These are phyloP conservation scores for Hybognathus amarus DNA, from an alignment of 2,797 vertebrate genomes.

Conservation along the genomic window DNA sequence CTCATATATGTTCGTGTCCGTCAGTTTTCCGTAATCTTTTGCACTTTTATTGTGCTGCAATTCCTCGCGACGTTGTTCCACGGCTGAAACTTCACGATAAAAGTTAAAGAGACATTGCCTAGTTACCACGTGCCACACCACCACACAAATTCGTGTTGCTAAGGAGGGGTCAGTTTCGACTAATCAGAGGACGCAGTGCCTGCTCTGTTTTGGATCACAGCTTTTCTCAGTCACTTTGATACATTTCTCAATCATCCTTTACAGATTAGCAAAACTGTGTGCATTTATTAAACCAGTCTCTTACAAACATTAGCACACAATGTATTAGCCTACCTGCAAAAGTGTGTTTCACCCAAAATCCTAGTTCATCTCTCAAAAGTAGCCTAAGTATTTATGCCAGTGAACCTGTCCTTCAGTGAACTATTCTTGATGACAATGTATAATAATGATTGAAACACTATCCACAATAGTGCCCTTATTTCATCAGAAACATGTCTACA, in stretches of 20 bases:
- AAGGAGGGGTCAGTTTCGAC: conserved; percentile 68
- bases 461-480: too few relatives aligned
- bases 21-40: not conserved
- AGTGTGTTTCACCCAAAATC: too few relatives aligned
- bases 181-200: conserved; percentile 62
- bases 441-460: too few relatives aligned
- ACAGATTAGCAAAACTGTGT: not conserved
- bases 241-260: not conserved
- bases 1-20: not conserved
- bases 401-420: too few relatives aligned
- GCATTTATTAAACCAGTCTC: not conserved
- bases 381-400: too few relatives aligned
- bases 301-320: too few relatives aligned
- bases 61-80: not conserved
- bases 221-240: not conserved
- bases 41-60: not conserved
- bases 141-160: conserved; percentile 70
- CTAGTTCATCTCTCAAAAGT: too few relatives aligned
- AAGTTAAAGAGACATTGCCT: conserved; percentile 61
- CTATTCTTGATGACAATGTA: too few relatives aligned
- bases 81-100: conserved; percentile 30
- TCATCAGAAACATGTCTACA: too few relatives aligned
- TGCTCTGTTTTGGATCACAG: conserved; percentile 2
- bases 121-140: conserved; percentile 67
- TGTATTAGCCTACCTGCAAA: too few relatives aligned